Percentiles rank a stretch among this genome's conserved stretches.
These are phyloP conservation scores for Drosophila kanekoi DNA, from an alignment of 2,888 invertebrate species.

Conservation along the genomic window DNA sequence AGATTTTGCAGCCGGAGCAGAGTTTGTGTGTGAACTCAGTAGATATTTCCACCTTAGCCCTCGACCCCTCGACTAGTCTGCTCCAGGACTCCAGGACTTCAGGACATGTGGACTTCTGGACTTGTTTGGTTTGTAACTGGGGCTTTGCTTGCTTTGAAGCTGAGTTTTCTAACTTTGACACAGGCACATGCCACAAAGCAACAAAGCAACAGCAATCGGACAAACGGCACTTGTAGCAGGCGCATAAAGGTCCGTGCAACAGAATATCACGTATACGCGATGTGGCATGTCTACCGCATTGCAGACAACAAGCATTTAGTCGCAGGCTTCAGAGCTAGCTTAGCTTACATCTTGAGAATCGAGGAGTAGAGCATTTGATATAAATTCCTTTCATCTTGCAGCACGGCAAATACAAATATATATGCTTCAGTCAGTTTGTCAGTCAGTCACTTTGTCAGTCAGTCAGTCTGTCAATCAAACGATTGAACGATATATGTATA, in stretches of 20 bases:
- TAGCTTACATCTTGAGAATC: no score
- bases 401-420: no score
- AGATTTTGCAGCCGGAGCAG: slow-evolving; percentile 49
- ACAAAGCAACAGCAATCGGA: slow-evolving; percentile 24
- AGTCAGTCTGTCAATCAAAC: no score
- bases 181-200: neutral
- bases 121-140: neutral
- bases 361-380: no score
- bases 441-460: no score
- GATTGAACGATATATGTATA: no score
- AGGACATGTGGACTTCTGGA: no score
- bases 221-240: slow-evolving; percentile 24
- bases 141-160: slow-evolving; percentile 26
- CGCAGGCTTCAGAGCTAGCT: no score
- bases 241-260: slow-evolving; percentile 45
- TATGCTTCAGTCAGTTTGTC: no score
- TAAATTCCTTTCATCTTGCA: no score
- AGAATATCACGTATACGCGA: slow-evolving; percentile 67
- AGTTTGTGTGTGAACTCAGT: slow-evolving; percentile 27
- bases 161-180: slow-evolving; percentile 47
- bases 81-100: no score
- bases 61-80: neutral
- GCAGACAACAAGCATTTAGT: slow-evolving; percentile 35
- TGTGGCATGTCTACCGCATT: slow-evolving; percentile 49
- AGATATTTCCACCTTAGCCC: slow-evolving; percentile 7